phyloP scores from a whole-genome alignment of 35 echinoderm and acorn worm species.

The Acanthaster planci region DNA sequence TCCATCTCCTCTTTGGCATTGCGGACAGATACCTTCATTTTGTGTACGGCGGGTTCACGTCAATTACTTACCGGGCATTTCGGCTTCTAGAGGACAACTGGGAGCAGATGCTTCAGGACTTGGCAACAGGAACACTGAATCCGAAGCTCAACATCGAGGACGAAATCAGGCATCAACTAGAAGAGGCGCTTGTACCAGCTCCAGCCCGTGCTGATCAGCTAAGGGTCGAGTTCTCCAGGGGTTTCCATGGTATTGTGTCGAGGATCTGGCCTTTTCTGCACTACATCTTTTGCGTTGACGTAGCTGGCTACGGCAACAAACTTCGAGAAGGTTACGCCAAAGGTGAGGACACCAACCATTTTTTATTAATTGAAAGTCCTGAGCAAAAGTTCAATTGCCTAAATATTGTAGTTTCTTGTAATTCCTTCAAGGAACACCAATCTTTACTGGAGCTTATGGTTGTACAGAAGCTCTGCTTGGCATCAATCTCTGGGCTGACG shows the following conservation, averaged over 20 bases:
- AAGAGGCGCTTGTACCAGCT: neutral
- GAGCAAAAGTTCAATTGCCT: neutral
- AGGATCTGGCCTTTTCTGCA: conserved; percentile 75
- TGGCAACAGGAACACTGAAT: conserved; percentile 52
- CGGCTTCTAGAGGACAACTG: conserved; percentile 52
- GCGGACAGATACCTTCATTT: conserved; percentile 40
- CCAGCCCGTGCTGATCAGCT: conserved; percentile 63
- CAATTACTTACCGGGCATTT: conserved; percentile 38
- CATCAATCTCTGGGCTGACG: conserved; percentile 14
- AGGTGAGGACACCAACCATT: conserved; percentile 37
- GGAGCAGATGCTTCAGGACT: conserved; percentile 59
- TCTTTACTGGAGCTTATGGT: neutral
- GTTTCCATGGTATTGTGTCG: conserved; percentile 66
- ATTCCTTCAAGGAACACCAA: conserved; percentile 23
- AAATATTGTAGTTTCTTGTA: neutral
- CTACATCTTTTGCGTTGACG: conserved; percentile 41
- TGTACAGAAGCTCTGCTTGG: conserved; percentile 28
- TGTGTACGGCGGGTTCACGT: conserved; percentile 9
- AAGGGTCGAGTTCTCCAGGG: conserved; percentile 60
- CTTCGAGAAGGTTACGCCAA: conserved; percentile 58
- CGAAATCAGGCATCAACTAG: conserved; percentile 33
- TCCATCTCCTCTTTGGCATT: conserved; percentile 70
- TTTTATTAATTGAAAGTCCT: too few relatives aligned
- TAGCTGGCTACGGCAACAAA: conserved; percentile 11
- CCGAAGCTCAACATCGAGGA: conserved; percentile 43